phyloP scores from a whole-genome alignment of 2,797 vertebrate species.

The Artibeus jamaicensis region DNA sequence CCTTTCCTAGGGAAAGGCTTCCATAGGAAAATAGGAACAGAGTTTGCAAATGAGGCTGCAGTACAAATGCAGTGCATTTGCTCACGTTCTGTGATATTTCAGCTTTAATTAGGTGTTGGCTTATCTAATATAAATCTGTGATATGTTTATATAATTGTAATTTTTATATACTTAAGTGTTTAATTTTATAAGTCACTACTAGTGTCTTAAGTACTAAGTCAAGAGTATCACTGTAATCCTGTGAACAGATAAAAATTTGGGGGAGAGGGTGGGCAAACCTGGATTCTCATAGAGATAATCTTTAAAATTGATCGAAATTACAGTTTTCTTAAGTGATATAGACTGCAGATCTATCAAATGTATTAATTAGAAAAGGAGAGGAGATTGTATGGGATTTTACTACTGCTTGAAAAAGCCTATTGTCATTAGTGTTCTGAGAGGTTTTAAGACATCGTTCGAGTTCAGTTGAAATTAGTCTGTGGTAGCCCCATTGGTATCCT shows the following conservation, averaged over 20 bases:
- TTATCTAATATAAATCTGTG: background rate
- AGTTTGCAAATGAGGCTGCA: background rate
- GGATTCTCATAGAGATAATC: background rate
- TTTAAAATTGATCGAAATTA: slow-evolving; percentile 1
- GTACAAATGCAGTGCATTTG: background rate
- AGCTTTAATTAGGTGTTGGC: background rate
- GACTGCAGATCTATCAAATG: background rate
- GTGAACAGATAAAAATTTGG: background rate
- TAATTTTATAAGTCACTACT: slow-evolving; percentile 1
- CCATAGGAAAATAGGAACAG: background rate
- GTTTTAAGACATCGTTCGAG: background rate
- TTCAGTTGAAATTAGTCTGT: slow-evolving; percentile 28
- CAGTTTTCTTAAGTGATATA: background rate
- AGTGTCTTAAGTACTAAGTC: background rate
- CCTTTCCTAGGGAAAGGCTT: background rate
- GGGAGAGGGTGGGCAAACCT: background rate
- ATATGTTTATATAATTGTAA: slow-evolving; percentile 18
- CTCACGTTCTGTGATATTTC: background rate
- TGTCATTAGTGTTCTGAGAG: background rate
- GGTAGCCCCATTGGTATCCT: background rate
- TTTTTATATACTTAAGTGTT: background rate
- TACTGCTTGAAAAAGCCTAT: slow-evolving; percentile 37
- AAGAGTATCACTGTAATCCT: background rate
- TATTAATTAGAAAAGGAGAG: slow-evolving; percentile 4
- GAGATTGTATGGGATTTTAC: background rate